Evolutionary conservation across 2,797 vertebrate genomes (phyloP), one percentile per base, ranked within the genome.

Genomic region (Amazona ochrocephala): DNA sequence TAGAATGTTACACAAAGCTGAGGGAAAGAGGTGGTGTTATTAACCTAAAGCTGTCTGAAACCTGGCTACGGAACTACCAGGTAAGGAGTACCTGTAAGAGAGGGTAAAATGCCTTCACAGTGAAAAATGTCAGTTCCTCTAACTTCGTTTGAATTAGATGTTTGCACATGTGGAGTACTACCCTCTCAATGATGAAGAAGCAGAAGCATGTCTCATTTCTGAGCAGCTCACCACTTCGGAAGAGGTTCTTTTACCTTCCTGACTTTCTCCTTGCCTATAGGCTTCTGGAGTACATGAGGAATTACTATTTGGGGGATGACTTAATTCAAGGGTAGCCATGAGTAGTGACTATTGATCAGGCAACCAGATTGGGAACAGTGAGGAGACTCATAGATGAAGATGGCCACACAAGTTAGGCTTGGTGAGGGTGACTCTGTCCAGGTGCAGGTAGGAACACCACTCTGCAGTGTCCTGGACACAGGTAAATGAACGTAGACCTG

Each of bases 61-160:
- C 99, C 41, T 99, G 99, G 99, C 98, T 99, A 50, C 97, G 99
- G 85, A 99, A 98, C 97, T 99, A 99, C 91, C 99, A 99, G 99
- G 99, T 99, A 97, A 87, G 88, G 66, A 60, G 39, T 47, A 10
- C 30, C 26, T 67, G 30, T 68, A 42, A 20, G 26, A 51, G 77
- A 29, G 51, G 26, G 16, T 39, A 47, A 45, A 58, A 51, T 23
- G 15, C 30, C 11, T 71, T 39, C 34, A 47, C 11, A 2, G 61
- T 58, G 58, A n/a, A 45, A 80, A 67, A 47, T 10, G 18, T 60
- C 61, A 8, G 41, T 67, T 58, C 0, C 4, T 29, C 45, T 50
- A 27, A 39, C 44, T 73, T 48, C 10, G 17, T 50, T 65, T 29
- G n/a, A 78, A 53, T 13, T 29, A 47, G 15, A 6, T 5, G 16